Conservation (phyloP, 2,797 vertebrate species). For the Crenuchus spilurus region DNA sequence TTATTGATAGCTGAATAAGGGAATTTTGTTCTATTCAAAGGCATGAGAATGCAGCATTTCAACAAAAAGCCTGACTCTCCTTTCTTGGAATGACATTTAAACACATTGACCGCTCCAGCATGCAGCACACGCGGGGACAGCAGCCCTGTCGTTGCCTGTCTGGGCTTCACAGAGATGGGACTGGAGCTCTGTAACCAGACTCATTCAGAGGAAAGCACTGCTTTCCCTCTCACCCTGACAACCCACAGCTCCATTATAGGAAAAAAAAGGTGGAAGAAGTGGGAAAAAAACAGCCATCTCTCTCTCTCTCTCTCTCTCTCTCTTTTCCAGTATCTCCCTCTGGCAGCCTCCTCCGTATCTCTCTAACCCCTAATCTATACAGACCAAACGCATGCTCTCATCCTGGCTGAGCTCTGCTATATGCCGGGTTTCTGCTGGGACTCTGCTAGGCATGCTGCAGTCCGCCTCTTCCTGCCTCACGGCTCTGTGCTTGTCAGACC, state of each 20-base stretch:
- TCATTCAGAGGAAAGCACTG: conserved; percentile 48
- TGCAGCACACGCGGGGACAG: conserved; percentile 36
- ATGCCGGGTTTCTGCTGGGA: conserved; percentile 46
- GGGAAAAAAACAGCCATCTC: conserved; percentile 9
- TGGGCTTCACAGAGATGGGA: conserved; percentile 41
- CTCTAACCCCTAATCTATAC: conserved; percentile 54
- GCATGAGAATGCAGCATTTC: conserved; percentile 9
- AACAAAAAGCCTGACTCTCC: conserved; percentile 23
- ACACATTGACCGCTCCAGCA: conserved; percentile 30
- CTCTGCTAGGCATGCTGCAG: conserved; percentile 35
- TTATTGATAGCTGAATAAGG: neutral
- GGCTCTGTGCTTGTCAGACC: conserved; percentile 75
- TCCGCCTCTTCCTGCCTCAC: conserved; percentile 68
- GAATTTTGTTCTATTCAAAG: conserved; percentile 3
- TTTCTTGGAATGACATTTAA: conserved; percentile 33
- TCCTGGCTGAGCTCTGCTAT: conserved; percentile 54
- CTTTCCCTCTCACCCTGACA: conserved; percentile 46
- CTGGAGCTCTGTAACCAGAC: conserved; percentile 32
- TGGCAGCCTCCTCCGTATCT: conserved; percentile 51
- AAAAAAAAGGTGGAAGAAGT: conserved; percentile 24
- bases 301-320: conserved; percentile 30
- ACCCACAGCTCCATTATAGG: conserved; percentile 50
- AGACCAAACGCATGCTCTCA: conserved; percentile 52
- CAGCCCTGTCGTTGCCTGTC: conserved; percentile 30
- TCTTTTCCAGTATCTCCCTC: conserved; percentile 52